Evolutionary conservation across 2,797 vertebrate genomes (phyloP), one percentile per base, ranked within the genome.

Genomic region (Pelodytes ibericus): DNA sequence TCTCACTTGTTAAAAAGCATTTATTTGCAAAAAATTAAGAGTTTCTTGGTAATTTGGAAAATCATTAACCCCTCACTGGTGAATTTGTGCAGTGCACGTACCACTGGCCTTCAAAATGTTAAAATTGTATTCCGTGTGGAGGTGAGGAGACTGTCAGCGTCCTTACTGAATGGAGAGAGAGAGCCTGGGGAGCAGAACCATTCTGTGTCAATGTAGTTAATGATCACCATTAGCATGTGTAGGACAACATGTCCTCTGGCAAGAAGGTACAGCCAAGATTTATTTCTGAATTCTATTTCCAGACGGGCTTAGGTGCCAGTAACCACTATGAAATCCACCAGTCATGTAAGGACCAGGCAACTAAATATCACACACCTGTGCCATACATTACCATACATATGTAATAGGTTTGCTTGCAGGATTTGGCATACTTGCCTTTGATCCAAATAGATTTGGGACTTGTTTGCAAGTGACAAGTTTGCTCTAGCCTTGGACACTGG

Each of bases 141-240:
- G 11, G 1, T 2, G 3, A 53, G 11, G 20, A n/a, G 11, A n/a
- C 18, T 49, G n/a, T n/a, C n/a, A 9, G 65, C 18, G 65, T 53
- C 9, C 47, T 47, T 20, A 31, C 13, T 68, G 47, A 13, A 53
- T 68, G 27, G 26, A 68, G 22, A 20, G 22, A 20, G 26, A 24
- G n/a, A 31, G 44, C 65, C 49, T 33, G 49, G 65, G 47, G 60
- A 62, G n/a, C 11, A 20, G 60, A 20, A 33, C 30, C 60, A 60
- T 22, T 62, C 60, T 8, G 31, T 62, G 60, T 62, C 60, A 62
- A 15, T 18, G 29, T 62, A 62, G 60, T 62, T 62, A 62, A 62
- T 62, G 60, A 62, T 62, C 60, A 62, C 26, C 60, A 62, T 62
- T 62, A 62, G 60, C 31, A 62, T 62, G 60, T 62, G 60, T 62